Evolutionary conservation across 2,888 invertebrate genomes (phyloP), one percentile per base, ranked within the genome.

Genomic region (Xestia xanthographa): DNA sequence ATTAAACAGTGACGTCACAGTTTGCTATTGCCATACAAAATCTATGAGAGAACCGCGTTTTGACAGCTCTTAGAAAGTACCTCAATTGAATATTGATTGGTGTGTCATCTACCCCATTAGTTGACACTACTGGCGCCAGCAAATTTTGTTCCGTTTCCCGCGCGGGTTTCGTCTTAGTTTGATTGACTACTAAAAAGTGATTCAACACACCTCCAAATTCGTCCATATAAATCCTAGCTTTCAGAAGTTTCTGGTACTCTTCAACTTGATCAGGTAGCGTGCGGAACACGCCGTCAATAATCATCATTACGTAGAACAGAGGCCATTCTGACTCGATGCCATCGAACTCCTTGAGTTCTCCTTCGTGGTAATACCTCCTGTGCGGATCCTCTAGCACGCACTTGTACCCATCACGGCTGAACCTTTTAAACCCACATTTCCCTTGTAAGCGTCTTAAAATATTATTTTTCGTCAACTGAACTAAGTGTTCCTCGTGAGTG

Each of bases 321-420:
- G 99, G 99, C 99, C 99, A 99, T 93, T 99, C 99, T 85, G 99
- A 99, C 95, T 99, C 99, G 22, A 99, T 97, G 63, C 98, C 98
- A 91, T 99, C 99, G 95, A 99, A 99, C 91, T 99, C 98, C 94
- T 99, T 99, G 4, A 99, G 97, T 96, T 99, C 99, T 26, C 99
- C 99, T 89, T 98, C 98, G 86, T 98, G 97, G 93, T 99, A 99
- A 95, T 98, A 99, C 94, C 97, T 96, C 84, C 98, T 97, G 71
- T 97, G 97, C 60, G 97, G 97, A 92, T 99, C 98, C 95, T 99
- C 99, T 14, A 99, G 91, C 41, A 98, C 98, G 82, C 98, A 98
- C 88, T 98, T 98, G 93, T 98, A 99, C 0, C 99, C 99, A 95
- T 99, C 99, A 56, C 99, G 97, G 50, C 98, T 98, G 92, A 99